These are phyloP conservation scores for Gymnorhina tibicen DNA, from an alignment of 2,113 vertebrate species.

Conservation along the genomic window DNA sequence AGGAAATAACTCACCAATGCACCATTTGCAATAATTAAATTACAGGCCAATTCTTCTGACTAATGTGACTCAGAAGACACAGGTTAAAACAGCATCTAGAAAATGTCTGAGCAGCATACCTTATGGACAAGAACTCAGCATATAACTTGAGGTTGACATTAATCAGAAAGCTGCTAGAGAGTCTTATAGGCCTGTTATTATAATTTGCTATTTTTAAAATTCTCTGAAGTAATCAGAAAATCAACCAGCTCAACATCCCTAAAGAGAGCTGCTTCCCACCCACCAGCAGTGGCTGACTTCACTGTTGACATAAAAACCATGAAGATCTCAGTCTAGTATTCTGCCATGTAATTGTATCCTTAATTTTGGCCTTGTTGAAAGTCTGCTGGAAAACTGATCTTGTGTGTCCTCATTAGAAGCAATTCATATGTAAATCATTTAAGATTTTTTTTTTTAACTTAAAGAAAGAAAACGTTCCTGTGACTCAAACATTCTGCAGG, in stretches of 20 bases:
- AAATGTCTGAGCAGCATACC: not conserved
- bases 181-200: conserved; percentile 52
- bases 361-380: conserved; percentile 63
- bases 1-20: conserved; percentile 30
- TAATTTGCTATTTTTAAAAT: conserved; percentile 64
- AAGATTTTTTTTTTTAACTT: not conserved
- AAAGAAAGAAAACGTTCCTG: not conserved
- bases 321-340: conserved; percentile 42
- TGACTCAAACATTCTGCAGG: not conserved
- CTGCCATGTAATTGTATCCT: conserved; percentile 55
- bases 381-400: conserved; percentile 43
- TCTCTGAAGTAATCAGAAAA: conserved; percentile 65
- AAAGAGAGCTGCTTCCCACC: conserved; percentile 47
- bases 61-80: conserved; percentile 39
- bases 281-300: conserved; percentile 58
- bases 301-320: conserved; percentile 54
- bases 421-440: conserved; percentile 67
- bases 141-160: not conserved
- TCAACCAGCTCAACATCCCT: conserved; percentile 52
- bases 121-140: not conserved
- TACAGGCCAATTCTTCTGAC: conserved; percentile 30
- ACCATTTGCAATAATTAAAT: conserved; percentile 57
- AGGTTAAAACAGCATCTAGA: conserved; percentile 40
- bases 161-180: conserved; percentile 40
- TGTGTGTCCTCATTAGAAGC: conserved; percentile 57